Percentiles rank a stretch among this genome's conserved stretches.
Evolutionary conservation across 1,140 invertebrate species (phyloP).

Genomic region (Galendromus occidentalis): DNA sequence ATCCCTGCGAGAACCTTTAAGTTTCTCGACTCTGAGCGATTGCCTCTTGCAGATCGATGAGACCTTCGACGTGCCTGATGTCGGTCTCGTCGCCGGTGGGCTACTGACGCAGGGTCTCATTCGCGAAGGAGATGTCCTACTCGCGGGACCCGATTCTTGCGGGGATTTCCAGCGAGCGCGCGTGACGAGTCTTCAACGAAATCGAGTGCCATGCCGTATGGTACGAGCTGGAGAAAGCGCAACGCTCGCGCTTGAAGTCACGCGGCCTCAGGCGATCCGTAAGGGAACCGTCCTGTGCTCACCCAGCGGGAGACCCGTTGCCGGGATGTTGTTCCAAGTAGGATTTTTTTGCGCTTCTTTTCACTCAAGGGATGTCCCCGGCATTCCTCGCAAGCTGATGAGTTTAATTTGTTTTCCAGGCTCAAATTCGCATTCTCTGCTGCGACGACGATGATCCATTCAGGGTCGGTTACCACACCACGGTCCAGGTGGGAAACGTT

Average conservation of each 20-base stretch:
- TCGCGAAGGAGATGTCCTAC: constrained; percentile 52
- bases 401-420: constrained; percentile 33
- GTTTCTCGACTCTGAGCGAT: constrained; percentile 3
- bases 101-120: constrained; percentile 59
- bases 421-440: constrained; percentile 60
- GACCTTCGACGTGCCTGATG: constrained; percentile 54
- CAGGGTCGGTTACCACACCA: constrained; percentile 60
- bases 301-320: background rate
- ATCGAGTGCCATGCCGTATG: constrained; percentile 63
- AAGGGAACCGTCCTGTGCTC: constrained; percentile 47
- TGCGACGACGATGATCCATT: constrained; percentile 49
- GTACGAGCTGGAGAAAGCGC: constrained; percentile 78
- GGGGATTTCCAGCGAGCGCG: constrained; percentile 56
- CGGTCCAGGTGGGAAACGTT: constrained; percentile 82
- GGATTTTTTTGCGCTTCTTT: no score
- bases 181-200: constrained; percentile 67
- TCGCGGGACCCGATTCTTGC: constrained; percentile 54
- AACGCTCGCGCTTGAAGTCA: constrained; percentile 49
- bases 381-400: constrained; percentile 13
- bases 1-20: background rate
- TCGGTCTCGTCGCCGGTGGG: constrained; percentile 57
- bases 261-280: constrained; percentile 35
- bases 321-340: constrained; percentile 14
- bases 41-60: constrained; percentile 61
- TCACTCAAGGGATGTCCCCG: constrained; percentile 29